These are phyloP conservation scores for Callithrix jacchus DNA, from an alignment of 2,113 vertebrate species.

Conservation along the genomic window DNA sequence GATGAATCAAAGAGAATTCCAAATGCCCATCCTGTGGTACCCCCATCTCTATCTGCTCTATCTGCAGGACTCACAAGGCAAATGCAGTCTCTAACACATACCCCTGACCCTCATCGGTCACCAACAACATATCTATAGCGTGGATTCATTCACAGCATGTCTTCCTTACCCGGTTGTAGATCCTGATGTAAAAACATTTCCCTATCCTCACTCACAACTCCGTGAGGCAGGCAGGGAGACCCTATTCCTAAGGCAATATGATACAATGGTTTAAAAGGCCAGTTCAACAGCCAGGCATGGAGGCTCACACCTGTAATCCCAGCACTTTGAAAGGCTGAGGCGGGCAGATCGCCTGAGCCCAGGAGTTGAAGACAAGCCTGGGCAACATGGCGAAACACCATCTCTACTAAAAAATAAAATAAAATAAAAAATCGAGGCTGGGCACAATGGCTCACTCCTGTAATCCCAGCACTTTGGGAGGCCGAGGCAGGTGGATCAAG, in stretches of 20 bases:
- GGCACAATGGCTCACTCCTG: too few relatives aligned
- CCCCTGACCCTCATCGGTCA: not conserved
- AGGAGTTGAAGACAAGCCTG: too few relatives aligned
- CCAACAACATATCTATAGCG: accelerated
- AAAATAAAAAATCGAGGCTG: too few relatives aligned
- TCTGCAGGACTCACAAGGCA: not conserved
- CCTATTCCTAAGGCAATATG: not conserved
- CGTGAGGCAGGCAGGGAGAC: not conserved
- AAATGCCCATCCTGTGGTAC: not conserved
- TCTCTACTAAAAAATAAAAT: too few relatives aligned
- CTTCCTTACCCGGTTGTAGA: not conserved
- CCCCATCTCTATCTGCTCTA: not conserved
- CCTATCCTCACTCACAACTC: not conserved
- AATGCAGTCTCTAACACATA: not conserved
- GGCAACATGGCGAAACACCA: too few relatives aligned
- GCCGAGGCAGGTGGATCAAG: too few relatives aligned
- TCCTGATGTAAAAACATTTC: not conserved
- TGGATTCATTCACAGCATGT: not conserved
- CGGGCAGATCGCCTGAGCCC: too few relatives aligned
- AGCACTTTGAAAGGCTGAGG: too few relatives aligned
- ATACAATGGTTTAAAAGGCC: not conserved
- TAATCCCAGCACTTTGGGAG: too few relatives aligned
- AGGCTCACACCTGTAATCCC: too few relatives aligned
- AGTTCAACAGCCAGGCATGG: not conserved
- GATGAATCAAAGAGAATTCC: not conserved